Percentiles rank a stretch among this genome's conserved stretches.
phyloP scores from a whole-genome alignment of 2,888 invertebrate species.

The Drosophila pseudotalamancana region DNA sequence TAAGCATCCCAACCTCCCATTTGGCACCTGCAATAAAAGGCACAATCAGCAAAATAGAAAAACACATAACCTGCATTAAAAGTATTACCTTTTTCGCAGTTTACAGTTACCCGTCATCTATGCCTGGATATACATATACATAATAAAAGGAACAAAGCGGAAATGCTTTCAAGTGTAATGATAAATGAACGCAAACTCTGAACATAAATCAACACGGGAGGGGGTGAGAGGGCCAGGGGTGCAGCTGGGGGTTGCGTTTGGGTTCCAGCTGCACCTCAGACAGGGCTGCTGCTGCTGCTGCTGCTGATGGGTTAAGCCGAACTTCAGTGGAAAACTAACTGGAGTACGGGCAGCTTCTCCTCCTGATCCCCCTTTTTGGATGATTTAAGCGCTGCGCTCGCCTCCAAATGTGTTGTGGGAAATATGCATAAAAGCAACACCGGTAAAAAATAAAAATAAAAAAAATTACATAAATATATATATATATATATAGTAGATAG shows the following conservation, averaged over 20 bases:
- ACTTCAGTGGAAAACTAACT: slow-evolving; percentile 71
- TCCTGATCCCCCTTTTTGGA: slow-evolving; percentile 28
- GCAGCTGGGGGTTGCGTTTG: background rate
- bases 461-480: slow-evolving; percentile 11
- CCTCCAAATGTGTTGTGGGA: slow-evolving; percentile 77
- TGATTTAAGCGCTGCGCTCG: slow-evolving; percentile 73
- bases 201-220: slow-evolving; percentile 66
- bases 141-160: slow-evolving; percentile 70
- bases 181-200: slow-evolving; percentile 78
- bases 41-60: slow-evolving; percentile 19
- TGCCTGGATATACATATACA: slow-evolving; percentile 46
- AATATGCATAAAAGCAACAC: slow-evolving; percentile 75
- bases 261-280: slow-evolving; percentile 42
- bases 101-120: slow-evolving; percentile 1
- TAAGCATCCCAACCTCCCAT: slow-evolving; percentile 58
- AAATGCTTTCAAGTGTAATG: slow-evolving; percentile 79
- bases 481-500: slow-evolving; percentile 37
- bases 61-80: slow-evolving; percentile 58
- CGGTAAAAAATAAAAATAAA: slow-evolving; percentile 35
- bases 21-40: slow-evolving; percentile 57
- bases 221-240: background rate
- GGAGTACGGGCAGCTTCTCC: slow-evolving; percentile 40
- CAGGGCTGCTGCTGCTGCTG: slow-evolving; percentile 29
- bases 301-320: slow-evolving; percentile 73
- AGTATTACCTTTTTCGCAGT: slow-evolving; percentile 56